These are phyloP conservation scores for Zophobas atratus DNA, from an alignment of 1,140 invertebrate species.

Conservation along the genomic window DNA sequence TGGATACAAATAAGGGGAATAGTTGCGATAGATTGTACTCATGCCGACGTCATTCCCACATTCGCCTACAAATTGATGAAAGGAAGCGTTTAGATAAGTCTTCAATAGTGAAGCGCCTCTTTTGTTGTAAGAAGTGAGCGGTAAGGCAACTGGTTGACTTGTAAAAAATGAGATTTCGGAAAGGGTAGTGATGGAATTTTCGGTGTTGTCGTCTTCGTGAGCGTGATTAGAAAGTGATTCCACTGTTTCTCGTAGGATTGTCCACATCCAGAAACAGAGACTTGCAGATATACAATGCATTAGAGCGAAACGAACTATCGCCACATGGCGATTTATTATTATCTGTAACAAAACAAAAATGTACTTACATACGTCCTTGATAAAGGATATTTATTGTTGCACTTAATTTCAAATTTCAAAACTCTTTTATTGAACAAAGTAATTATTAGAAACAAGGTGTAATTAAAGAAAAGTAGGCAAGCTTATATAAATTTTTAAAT, in stretches of 20 bases:
- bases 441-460: too few relatives aligned
- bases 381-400: too few relatives aligned
- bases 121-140: constrained; percentile 62
- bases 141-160: constrained; percentile 55
- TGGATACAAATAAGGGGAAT: constrained; percentile 81
- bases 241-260: constrained; percentile 80
- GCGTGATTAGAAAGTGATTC: constrained; percentile 68
- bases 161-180: constrained; percentile 19
- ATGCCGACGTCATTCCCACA: constrained; percentile 66
- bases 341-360: constrained; percentile 66
- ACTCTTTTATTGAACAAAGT: too few relatives aligned
- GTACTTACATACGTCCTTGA: too few relatives aligned
- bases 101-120: constrained; percentile 54
- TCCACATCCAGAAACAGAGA: constrained; percentile 82
- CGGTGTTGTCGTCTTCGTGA: constrained; percentile 40
- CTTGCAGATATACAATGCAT: constrained; percentile 84
- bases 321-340: constrained; percentile 74
- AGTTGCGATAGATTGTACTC: constrained; percentile 71
- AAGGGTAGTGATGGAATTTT: constrained; percentile 25
- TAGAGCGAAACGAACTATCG: constrained; percentile 77
- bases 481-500: too few relatives aligned
- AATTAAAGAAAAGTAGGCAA: too few relatives aligned
- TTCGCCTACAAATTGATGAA: constrained; percentile 57
- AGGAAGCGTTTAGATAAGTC: constrained; percentile 53
- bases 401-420: too few relatives aligned